phyloP scores from a whole-genome alignment of 2,113 vertebrate genomes.

The Pomatorhinus ruficollis region DNA sequence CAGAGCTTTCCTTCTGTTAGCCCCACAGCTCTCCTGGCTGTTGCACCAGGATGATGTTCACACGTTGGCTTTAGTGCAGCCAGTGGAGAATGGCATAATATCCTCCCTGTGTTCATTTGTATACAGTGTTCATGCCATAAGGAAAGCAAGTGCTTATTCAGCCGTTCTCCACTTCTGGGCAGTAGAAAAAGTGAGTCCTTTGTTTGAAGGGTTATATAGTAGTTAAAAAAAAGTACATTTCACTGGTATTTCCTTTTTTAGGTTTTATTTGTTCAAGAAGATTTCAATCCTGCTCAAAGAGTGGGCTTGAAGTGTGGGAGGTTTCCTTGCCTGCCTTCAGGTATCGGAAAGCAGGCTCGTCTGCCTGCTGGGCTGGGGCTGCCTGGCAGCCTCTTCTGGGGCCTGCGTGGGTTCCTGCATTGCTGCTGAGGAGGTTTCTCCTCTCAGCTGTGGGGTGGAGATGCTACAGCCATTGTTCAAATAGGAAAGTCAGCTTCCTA shows the following conservation, averaged over 20 bases:
- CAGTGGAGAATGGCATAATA: background rate
- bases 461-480: background rate
- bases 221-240: background rate
- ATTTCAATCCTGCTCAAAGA: background rate
- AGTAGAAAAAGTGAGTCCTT: background rate
- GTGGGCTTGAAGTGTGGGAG: background rate
- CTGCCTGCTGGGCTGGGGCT: background rate
- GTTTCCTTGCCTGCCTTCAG: background rate
- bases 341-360: fast-evolving
- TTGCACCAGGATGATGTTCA: background rate
- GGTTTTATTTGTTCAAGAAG: background rate
- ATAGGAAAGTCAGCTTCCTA: background rate
- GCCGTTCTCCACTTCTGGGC: background rate
- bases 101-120: background rate
- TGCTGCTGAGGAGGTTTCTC: background rate
- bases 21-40: background rate
- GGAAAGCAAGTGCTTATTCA: background rate
- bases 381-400: background rate
- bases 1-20: background rate
- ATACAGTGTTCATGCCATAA: background rate
- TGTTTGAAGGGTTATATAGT: background rate
- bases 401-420: background rate
- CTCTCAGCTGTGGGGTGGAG: background rate
- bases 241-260: background rate
- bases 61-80: background rate